Evolutionary conservation across 2,888 invertebrate species (phyloP).

Genomic region (Blomia tropicalis): DNA sequence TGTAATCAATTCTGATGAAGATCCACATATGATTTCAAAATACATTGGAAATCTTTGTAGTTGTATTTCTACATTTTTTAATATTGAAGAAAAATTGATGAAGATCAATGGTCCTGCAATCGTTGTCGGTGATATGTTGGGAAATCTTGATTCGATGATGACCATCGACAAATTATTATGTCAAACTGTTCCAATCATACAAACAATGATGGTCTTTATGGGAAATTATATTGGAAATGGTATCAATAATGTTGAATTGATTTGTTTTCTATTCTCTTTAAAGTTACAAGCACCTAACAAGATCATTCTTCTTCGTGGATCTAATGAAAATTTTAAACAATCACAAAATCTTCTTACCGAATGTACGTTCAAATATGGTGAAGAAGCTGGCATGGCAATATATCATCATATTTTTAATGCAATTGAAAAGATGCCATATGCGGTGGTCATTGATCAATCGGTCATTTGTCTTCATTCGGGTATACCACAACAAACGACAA

Average conservation of each 20-base stretch:
- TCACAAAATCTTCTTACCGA: conserved; percentile 53
- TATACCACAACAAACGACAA: conserved; percentile 6
- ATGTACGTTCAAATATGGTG: conserved; percentile 51
- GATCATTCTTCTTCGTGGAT: conserved; percentile 50
- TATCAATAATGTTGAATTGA: conserved; percentile 45
- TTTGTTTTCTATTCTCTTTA: conserved; percentile 48
- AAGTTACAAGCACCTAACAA: conserved; percentile 51
- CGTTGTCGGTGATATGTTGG: conserved; percentile 54
- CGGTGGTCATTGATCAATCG: conserved; percentile 54
- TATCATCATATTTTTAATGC: conserved; percentile 54
- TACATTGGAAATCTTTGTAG: background rate
- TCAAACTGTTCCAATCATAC: conserved; percentile 49
- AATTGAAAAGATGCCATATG: conserved; percentile 55
- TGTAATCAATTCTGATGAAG: background rate
- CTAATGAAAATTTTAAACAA: conserved; percentile 57
- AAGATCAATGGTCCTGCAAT: conserved; percentile 44
- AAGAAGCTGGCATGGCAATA: conserved; percentile 44
- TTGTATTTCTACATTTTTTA: background rate
- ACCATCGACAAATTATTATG: conserved; percentile 54
- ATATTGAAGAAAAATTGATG: conserved; percentile 38
- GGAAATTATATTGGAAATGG: conserved; percentile 64
- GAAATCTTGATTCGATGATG: conserved; percentile 51
- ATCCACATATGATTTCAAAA: background rate
- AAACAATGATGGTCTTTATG: conserved; percentile 50
- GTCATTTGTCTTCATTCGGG: conserved; percentile 48